phyloP scores from a whole-genome alignment of 2,797 vertebrate genomes.

The Paguma larvata region DNA sequence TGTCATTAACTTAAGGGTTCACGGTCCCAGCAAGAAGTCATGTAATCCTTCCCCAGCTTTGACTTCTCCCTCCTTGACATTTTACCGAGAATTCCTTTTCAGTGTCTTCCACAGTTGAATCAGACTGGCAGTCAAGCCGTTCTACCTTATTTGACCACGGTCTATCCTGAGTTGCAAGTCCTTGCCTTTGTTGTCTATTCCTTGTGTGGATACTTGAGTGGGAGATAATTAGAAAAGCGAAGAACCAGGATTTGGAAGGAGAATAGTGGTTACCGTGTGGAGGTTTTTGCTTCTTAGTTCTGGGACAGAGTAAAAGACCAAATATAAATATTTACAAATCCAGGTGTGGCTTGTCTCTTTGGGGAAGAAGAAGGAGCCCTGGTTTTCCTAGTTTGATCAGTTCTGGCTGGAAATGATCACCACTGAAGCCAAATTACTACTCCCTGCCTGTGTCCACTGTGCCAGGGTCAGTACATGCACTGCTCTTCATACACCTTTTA shows the following conservation, averaged over 20 bases:
- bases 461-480: background rate
- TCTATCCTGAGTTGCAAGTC: slow-evolving; percentile 19
- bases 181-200: slow-evolving; percentile 41
- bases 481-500: background rate
- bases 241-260: slow-evolving; percentile 50
- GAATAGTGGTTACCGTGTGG: background rate
- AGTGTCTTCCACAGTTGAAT: background rate
- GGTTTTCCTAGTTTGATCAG: background rate
- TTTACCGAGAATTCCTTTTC: slow-evolving; percentile 69
- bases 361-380: background rate
- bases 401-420: background rate
- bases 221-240: slow-evolving; percentile 22
- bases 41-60: background rate
- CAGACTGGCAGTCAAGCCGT: slow-evolving; percentile 19
- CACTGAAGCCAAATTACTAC: background rate
- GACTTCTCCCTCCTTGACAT: slow-evolving; percentile 63
- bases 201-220: background rate
- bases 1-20: slow-evolving; percentile 47
- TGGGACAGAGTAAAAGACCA: background rate
- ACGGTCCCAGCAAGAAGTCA: slow-evolving; percentile 28
- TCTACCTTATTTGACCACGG: slow-evolving; percentile 79
- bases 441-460: background rate
- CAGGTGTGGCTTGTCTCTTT: background rate
- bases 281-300: background rate
- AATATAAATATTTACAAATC: background rate